Percentiles rank a stretch among this genome's conserved stretches.
Evolutionary conservation across 2,888 invertebrate species (phyloP).

Genomic region (Dusona sp.): DNA sequence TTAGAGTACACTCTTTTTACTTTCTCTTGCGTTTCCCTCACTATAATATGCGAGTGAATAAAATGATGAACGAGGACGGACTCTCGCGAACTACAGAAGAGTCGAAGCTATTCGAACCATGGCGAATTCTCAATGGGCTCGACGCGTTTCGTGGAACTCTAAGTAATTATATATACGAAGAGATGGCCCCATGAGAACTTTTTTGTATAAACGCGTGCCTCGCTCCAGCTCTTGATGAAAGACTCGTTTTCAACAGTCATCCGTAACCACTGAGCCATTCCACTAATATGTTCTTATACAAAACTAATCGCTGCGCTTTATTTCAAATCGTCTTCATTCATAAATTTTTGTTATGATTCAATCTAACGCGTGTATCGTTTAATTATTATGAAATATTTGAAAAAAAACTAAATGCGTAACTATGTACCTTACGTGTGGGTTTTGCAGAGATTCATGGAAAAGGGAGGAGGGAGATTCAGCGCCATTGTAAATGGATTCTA

Average conservation of each 20-base stretch:
- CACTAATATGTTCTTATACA: neutral
- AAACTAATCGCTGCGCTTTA: neutral
- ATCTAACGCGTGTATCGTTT: neutral
- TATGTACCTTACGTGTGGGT: conserved; percentile 36
- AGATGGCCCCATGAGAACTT: conserved; percentile 31
- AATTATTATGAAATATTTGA: neutral
- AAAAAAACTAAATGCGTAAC: neutral
- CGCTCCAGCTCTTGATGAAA: conserved; percentile 24
- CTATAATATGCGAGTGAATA: no score
- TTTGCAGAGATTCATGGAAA: conserved; percentile 53
- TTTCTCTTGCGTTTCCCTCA: no score
- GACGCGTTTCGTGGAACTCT: no score
- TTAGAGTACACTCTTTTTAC: no score
- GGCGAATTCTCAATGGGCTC: no score
- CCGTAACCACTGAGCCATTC: conserved; percentile 7
- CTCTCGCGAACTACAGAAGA: no score
- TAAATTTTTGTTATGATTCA: neutral
- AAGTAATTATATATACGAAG: conserved; percentile 65
- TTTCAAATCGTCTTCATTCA: conserved; percentile 3
- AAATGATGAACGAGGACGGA: no score
- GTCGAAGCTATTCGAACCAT: no score
- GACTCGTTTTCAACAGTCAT: conserved; percentile 35
- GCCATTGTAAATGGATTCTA: conserved; percentile 58
- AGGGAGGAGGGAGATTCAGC: conserved; percentile 59
- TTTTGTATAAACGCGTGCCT: conserved; percentile 52